Conservation (phyloP, 2,888 invertebrate species). For the Morpho achilles region DNA sequence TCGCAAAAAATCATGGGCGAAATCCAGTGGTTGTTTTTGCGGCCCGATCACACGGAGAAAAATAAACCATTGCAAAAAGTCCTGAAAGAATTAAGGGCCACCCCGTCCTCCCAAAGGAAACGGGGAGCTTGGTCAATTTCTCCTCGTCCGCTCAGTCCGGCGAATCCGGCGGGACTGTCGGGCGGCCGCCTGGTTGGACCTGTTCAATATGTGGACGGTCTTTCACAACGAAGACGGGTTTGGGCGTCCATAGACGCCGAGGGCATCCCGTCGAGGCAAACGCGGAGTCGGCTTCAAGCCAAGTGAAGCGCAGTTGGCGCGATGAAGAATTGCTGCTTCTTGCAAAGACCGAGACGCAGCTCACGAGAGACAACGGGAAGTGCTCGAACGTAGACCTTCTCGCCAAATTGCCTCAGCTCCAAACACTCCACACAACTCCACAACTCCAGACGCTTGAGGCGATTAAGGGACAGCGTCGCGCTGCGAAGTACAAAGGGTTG, state of each 20-base stretch:
- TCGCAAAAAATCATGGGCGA: too few relatives aligned
- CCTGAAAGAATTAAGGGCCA: neutral
- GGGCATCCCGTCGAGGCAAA: slow-evolving; percentile 26
- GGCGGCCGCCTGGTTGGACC: too few relatives aligned
- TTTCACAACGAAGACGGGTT: slow-evolving; percentile 20
- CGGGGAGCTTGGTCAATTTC: too few relatives aligned
- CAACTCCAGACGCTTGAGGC: slow-evolving; percentile 9
- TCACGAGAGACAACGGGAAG: slow-evolving; percentile 12
- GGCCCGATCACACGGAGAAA: neutral
- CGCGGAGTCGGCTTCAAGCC: slow-evolving; percentile 20
- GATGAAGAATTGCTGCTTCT: slow-evolving; percentile 24
- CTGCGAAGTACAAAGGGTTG: too few relatives aligned
- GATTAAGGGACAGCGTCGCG: too few relatives aligned
- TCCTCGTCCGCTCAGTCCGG: too few relatives aligned
- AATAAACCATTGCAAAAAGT: neutral
- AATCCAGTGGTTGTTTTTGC: too few relatives aligned
- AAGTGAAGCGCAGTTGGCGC: slow-evolving; percentile 27
- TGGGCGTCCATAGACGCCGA: slow-evolving; percentile 21
- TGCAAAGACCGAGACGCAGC: slow-evolving; percentile 26
- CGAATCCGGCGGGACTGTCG: too few relatives aligned
- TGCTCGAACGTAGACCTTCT: slow-evolving; percentile 16
- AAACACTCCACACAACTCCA: too few relatives aligned
- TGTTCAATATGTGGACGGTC: slow-evolving; percentile 21
- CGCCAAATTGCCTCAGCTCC: slow-evolving; percentile 16
- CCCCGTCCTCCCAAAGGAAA: too few relatives aligned